Conservation (phyloP, 1,140 invertebrate genomes). For the Drosophila willistoni region DNA sequence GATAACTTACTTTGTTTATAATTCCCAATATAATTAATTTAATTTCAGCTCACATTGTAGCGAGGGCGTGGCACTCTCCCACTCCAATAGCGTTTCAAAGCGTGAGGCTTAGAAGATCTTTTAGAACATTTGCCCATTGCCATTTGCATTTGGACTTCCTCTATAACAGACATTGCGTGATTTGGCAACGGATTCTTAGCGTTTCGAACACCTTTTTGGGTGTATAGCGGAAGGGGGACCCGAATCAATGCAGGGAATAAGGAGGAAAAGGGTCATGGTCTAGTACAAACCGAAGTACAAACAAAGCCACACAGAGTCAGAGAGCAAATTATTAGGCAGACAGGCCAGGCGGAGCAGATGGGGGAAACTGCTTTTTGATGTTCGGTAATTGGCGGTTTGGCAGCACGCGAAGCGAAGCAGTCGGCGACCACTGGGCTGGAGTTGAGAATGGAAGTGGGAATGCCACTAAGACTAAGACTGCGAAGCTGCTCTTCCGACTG, state of each 20-base stretch:
- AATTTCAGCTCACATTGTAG: constrained; percentile 50
- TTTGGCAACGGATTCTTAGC: constrained; percentile 69
- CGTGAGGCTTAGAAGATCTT: constrained; percentile 66
- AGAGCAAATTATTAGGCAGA: constrained; percentile 76
- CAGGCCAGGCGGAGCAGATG: constrained; percentile 48
- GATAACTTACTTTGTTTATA: constrained; percentile 71
- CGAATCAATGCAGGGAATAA: neutral
- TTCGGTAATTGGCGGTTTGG: constrained; percentile 80
- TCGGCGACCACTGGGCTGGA: constrained; percentile 27
- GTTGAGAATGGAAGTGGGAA: constrained; percentile 20
- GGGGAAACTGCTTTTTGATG: constrained; percentile 79
- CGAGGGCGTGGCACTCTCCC: constrained; percentile 53
- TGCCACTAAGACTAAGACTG: constrained; percentile 11
- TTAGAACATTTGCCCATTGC: constrained; percentile 48
- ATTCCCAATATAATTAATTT: constrained; percentile 71
- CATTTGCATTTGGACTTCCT: constrained; percentile 57
- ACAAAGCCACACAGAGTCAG: constrained; percentile 73
- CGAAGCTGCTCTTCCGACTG: constrained; percentile 51
- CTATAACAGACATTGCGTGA: constrained; percentile 59
- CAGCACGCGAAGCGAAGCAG: constrained; percentile 70
- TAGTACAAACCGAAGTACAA: constrained; percentile 53
- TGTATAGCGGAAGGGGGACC: constrained; percentile 44
- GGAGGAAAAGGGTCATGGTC: constrained; percentile 25
- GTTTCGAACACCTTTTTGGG: constrained; percentile 75
- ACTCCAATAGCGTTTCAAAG: constrained; percentile 56